A percentile compares a stretch with the other conserved stretches of the same genome.
These are phyloP conservation scores for Halocaridina rubra DNA, from an alignment of 2,888 invertebrate species.

Conservation along the genomic window DNA sequence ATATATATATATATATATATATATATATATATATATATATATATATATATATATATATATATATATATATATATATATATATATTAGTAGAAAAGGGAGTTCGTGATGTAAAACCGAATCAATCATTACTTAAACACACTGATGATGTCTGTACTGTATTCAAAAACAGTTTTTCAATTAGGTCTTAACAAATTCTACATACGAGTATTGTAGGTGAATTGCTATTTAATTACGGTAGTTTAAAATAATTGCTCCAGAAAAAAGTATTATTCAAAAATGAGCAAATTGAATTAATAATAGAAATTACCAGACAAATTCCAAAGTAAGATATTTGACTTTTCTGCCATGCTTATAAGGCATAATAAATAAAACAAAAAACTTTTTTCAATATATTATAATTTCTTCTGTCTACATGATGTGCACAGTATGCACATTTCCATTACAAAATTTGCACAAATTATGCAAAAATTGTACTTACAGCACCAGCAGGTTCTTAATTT, in stretches of 20 bases:
- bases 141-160: background rate
- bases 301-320: too few relatives aligned
- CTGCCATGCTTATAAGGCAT: too few relatives aligned
- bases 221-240: too few relatives aligned
- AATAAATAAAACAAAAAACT: conserved; percentile 11
- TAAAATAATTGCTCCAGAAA: too few relatives aligned
- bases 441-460: conserved; percentile 54
- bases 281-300: too few relatives aligned
- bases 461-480: conserved; percentile 56
- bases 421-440: conserved; percentile 46
- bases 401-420: conserved; percentile 22
- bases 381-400: background rate
- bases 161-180: background rate
- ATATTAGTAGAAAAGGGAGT: background rate
- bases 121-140: background rate
- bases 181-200: too few relatives aligned
- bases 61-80: background rate
- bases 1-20: background rate
- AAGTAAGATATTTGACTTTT: too few relatives aligned
- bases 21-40: background rate
- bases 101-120: background rate
- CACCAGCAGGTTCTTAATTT: conserved; percentile 35
- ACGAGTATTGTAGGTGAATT: too few relatives aligned
- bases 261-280: too few relatives aligned
- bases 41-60: background rate